A percentile compares a stretch with the other conserved stretches of the same genome.
These are phyloP conservation scores for Liodrosophila aerea DNA, from an alignment of 2,888 invertebrate genomes.

Conservation along the genomic window DNA sequence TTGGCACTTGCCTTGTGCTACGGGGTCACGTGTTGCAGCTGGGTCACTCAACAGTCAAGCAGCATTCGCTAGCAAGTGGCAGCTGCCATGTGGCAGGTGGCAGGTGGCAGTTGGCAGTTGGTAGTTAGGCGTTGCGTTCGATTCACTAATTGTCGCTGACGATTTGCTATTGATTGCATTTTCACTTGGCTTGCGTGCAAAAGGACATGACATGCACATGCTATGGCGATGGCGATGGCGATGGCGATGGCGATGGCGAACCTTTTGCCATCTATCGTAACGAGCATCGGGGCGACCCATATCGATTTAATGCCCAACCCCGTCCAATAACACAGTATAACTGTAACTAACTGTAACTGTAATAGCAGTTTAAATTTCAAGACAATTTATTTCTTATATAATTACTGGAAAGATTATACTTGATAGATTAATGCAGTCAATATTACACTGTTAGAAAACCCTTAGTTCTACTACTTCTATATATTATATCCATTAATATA, in stretches of 20 bases:
- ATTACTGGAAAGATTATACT: no score
- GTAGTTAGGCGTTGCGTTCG: slow-evolving; percentile 10
- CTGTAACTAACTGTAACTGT: neutral
- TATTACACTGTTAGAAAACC: no score
- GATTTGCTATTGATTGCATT: slow-evolving; percentile 71
- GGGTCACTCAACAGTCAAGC: neutral
- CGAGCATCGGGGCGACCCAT: slow-evolving; percentile 20
- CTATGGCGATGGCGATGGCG: neutral
- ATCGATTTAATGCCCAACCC: slow-evolving; percentile 46
- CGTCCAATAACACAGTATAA: neutral
- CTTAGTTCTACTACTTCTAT: no score
- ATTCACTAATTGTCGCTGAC: slow-evolving; percentile 63
- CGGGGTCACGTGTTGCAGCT: slow-evolving; percentile 31
- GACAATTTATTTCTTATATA: no score
- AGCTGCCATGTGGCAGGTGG: slow-evolving; percentile 2
- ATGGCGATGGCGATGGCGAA: neutral
- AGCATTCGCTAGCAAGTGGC: neutral
- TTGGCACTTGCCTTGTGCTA: slow-evolving; percentile 20
- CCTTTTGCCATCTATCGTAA: slow-evolving; percentile 9
- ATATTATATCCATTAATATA: no score
- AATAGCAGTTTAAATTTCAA: no score
- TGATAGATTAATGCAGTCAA: no score
- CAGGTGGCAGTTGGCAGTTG: slow-evolving; percentile 2
- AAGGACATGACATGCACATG: slow-evolving; percentile 24
- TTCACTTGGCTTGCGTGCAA: slow-evolving; percentile 51